Conservation (phyloP, 2,797 vertebrate genomes). For the Triplophysa bombifrons region DNA sequence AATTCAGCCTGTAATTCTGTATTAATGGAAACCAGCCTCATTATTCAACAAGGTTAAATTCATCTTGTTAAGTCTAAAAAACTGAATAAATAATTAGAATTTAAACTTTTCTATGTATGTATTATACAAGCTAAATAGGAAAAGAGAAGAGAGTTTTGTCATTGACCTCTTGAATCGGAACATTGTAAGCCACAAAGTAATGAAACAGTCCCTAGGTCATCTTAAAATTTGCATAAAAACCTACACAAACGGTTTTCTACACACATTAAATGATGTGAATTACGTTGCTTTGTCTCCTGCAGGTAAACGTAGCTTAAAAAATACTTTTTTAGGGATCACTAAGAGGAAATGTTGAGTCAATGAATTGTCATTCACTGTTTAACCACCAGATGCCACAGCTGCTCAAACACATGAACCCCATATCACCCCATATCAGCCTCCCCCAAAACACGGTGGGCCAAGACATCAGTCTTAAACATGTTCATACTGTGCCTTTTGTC, state of each 20-base stretch:
- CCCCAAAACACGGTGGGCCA: neutral
- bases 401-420: neutral
- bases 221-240: slow-evolving; percentile 10
- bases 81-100: neutral
- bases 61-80: neutral
- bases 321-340: too few species aligned
- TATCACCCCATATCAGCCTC: neutral
- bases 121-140: neutral
- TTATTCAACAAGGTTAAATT: neutral
- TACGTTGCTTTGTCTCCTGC: too few species aligned
- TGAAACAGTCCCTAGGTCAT: neutral
- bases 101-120: neutral
- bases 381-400: slow-evolving; percentile 34
- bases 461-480: neutral
- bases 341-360: neutral
- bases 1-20: neutral
- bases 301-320: too few species aligned
- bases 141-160: neutral
- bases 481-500: neutral
- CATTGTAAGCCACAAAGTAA: neutral
- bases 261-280: neutral
- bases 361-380: slow-evolving; percentile 17
- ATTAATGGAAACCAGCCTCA: neutral
- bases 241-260: too few species aligned
- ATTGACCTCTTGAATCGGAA: neutral